Evolutionary conservation across 1,140 invertebrate species (phyloP), one percentile per base, ranked within the genome.

Genomic region (Ephestia elutella): DNA sequence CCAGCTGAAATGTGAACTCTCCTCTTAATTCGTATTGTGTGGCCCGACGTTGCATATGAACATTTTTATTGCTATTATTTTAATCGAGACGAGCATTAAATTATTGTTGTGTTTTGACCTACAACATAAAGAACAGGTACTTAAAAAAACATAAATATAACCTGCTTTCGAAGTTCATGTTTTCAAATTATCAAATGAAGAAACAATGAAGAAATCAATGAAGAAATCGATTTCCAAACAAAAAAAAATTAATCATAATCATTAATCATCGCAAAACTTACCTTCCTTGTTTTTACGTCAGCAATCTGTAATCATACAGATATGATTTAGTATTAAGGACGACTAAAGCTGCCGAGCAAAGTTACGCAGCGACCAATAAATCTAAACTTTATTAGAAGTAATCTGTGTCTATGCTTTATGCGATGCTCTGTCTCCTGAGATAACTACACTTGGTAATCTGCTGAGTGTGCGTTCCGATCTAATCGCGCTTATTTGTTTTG

Each of bases 261-360:
- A 63, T 57, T 56, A 56, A 53, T 53, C 50, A 59, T 61, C 38
- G 53, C 51, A 20, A 25, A 53, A 25, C 54, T 76, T 51, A 70
- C 67, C 65, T 49, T 70, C 66, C 65, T 73, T 71, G 63, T 73
- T 79, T 75, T 69, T 64, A 70, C 68, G 66, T 78, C 75, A 78
- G 70, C 73, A 68, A 68, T 80, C 60, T 56, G 65, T 74, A 71
- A 81, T 76, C 76, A 65, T 63, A 73, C 57, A 66, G 62, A 76
- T 80, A 80, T 86, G 81, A 87, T 86, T 83, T 85, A 86, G 70
- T 79, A 76, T 76, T 75, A 80, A 77, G 73, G 78, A 79, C 73
- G 82, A 82, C 71, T 78, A 82, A 81, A 79, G 70, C 63, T 79
- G 71, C 70, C 74, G 77, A 80, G 66, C 60, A 49, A 82, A 73